Evolutionary conservation across 53 echinoderm and acorn worm genomes (phyloP).

Genomic region (Paelopatides confundens): DNA sequence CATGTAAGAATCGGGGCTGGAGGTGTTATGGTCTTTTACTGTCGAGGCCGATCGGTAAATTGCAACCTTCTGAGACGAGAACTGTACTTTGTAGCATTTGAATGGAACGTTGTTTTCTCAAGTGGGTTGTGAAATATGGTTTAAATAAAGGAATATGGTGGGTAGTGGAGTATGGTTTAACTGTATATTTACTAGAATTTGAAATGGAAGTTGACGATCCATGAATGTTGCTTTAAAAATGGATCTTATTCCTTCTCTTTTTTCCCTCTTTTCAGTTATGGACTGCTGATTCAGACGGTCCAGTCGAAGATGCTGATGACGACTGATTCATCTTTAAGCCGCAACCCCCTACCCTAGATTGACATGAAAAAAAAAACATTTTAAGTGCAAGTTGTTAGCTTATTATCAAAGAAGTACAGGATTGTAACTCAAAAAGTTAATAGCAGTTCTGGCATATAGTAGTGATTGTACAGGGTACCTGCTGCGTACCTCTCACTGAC

Average conservation of each 20-base stretch:
- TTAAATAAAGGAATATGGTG: too few relatives aligned
- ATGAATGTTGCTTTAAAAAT: too few relatives aligned
- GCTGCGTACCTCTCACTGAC: not conserved
- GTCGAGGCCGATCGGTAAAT: too few relatives aligned
- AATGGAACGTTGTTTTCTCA: too few relatives aligned
- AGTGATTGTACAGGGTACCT: not conserved
- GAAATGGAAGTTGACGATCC: too few relatives aligned
- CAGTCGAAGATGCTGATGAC: not conserved
- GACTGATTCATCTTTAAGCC: not conserved
- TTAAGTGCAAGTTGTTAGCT: slow-evolving; percentile 8
- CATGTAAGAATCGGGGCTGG: too few relatives aligned
- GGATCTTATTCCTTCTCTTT: not conserved
- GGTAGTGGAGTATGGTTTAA: too few relatives aligned
- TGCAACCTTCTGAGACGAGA: too few relatives aligned
- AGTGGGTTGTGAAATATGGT: too few relatives aligned
- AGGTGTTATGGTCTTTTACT: too few relatives aligned
- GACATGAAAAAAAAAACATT: not conserved
- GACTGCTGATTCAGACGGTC: not conserved
- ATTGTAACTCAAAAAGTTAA: not conserved
- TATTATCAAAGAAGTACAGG: not conserved
- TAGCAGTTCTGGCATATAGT: not conserved
- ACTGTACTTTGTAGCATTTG: too few relatives aligned
- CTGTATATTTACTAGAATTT: too few relatives aligned
- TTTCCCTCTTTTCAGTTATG: not conserved
- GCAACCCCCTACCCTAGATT: not conserved